Conservation (phyloP, 2,888 invertebrate species). For the Incurvaria masculella region DNA sequence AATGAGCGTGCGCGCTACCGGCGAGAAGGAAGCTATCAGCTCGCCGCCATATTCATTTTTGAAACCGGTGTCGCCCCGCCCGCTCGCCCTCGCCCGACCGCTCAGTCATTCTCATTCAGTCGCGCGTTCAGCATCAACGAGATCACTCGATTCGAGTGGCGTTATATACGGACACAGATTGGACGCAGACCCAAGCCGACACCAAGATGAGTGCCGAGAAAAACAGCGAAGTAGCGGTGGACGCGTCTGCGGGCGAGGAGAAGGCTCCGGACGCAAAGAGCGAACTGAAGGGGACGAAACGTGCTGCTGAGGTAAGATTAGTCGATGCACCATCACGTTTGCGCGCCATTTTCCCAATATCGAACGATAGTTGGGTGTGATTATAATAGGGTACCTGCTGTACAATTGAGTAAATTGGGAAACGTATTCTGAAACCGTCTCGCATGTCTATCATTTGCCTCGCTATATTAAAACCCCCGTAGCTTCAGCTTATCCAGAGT, state of each 20-base stretch:
- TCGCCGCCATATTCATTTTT: conserved; percentile 85
- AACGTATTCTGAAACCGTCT: no score
- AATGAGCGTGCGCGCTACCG: conserved; percentile 31
- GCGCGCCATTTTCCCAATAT: conserved; percentile 53
- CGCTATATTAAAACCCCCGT: no score
- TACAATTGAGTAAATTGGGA: no score
- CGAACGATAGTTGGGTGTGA: no score
- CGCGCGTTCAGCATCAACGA: conserved; percentile 64
- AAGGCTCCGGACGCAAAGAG: conserved; percentile 70
- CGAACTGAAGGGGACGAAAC: conserved; percentile 83
- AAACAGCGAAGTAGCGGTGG: conserved; percentile 80
- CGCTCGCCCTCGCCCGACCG: no score
- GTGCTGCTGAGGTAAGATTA: conserved; percentile 82
- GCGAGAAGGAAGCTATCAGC: conserved; percentile 34
- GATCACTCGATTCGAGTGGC: conserved; percentile 39
- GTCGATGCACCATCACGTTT: conserved; percentile 48
- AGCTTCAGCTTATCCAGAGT: no score
- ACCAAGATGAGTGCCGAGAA: conserved; percentile 74
- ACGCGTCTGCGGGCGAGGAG: conserved; percentile 78
- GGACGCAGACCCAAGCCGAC: conserved; percentile 53
- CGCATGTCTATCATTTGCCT: no score
- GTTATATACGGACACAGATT: conserved; percentile 34
- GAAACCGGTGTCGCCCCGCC: conserved; percentile 57
- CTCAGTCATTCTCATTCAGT: conserved; percentile 68
- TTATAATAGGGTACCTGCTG: no score